phyloP scores from a whole-genome alignment of 2,797 vertebrate genomes.

The Buphagus erythrorhynchus region DNA sequence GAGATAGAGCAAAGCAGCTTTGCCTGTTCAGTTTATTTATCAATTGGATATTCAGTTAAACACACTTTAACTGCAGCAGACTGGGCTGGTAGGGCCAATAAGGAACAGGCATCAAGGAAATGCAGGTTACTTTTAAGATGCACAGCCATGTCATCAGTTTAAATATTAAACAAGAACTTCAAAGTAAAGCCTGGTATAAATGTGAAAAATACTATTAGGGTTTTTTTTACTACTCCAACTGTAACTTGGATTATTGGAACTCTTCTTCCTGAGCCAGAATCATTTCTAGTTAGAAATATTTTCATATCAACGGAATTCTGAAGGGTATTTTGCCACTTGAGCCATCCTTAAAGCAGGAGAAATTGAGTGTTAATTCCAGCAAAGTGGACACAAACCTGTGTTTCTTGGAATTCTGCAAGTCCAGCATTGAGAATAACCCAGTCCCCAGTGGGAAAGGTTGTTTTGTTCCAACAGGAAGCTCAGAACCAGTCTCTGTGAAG shows the following conservation, averaged over 20 bases:
- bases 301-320: rapidly evolving
- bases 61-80: background rate
- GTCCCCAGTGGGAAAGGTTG: background rate
- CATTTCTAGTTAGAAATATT: background rate
- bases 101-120: background rate
- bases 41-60: background rate
- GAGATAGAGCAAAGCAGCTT: background rate
- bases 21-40: background rate
- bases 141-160: background rate
- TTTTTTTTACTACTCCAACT: background rate
- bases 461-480: background rate
- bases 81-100: background rate
- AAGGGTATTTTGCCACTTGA: background rate
- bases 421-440: background rate
- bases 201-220: background rate
- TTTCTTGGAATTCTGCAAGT: background rate
- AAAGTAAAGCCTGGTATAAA: background rate
- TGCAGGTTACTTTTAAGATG: background rate
- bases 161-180: background rate
- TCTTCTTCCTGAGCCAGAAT: background rate
- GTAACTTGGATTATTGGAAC: background rate
- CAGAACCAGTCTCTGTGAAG: background rate
- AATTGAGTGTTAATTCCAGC: background rate
- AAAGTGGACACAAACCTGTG: background rate
- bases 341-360: background rate